A percentile compares a stretch with the other conserved stretches of the same genome.
Conservation (phyloP, 2,797 vertebrate genomes). For the Phoeniculus purpureus region DNA sequence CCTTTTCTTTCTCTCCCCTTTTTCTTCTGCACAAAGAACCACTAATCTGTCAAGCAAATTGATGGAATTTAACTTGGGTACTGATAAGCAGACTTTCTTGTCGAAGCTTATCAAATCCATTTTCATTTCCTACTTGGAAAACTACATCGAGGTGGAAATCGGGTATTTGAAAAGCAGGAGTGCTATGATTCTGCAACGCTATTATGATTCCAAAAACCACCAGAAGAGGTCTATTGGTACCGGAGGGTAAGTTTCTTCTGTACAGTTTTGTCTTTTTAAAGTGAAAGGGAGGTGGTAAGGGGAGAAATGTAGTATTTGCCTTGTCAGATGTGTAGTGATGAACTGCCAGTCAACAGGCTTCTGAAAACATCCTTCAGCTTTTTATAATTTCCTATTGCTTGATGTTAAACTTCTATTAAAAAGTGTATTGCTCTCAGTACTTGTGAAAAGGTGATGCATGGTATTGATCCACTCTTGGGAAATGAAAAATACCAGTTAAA, state of each 20-base stretch:
- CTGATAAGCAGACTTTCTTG: constrained; percentile 99
- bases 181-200: constrained; percentile 93
- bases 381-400: constrained; percentile 6
- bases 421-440: constrained; percentile 28
- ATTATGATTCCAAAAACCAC: constrained; percentile 99
- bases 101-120: constrained; percentile 99
- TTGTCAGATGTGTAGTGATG: not conserved
- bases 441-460: constrained; percentile 54
- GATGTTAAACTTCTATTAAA: constrained; percentile 4
- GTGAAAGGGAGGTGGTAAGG: constrained; percentile 29
- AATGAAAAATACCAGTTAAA: constrained; percentile 71
- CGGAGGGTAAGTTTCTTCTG: constrained; percentile 86
- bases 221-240: constrained; percentile 94
- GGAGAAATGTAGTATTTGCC: not conserved
- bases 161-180: constrained; percentile 94
- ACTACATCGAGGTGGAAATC: constrained; percentile 96
- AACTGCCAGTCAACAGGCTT: not conserved
- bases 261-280: not conserved
- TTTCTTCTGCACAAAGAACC: constrained; percentile 83
- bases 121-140: constrained; percentile 97
- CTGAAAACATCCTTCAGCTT: not conserved
- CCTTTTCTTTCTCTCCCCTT: constrained; percentile 56
- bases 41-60: constrained; percentile 92
- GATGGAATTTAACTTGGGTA: constrained; percentile 97
- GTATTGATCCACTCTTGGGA: constrained; percentile 15